Conservation (phyloP, 2,888 invertebrate species). For the Drosophila villosipedis region DNA sequence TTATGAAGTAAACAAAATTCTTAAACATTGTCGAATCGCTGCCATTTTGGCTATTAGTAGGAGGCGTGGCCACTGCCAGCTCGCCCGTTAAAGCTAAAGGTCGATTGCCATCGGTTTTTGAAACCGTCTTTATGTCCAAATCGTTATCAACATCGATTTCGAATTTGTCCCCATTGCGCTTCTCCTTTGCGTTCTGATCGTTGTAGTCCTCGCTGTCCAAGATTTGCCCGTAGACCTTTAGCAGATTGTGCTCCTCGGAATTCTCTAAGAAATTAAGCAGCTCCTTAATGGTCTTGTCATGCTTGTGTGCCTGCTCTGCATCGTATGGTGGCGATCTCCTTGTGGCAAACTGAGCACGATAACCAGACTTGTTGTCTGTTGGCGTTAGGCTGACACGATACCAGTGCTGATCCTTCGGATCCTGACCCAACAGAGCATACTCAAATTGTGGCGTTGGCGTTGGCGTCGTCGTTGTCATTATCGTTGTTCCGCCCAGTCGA, state of each 20-base stretch:
- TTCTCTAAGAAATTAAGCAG: slow-evolving; percentile 59
- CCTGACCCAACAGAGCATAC: slow-evolving; percentile 65
- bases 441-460: slow-evolving; percentile 55
- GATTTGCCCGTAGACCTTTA: slow-evolving; percentile 51
- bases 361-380: slow-evolving; percentile 37
- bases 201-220: slow-evolving; percentile 28
- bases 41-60: slow-evolving; percentile 5
- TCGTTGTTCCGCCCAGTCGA: slow-evolving; percentile 1
- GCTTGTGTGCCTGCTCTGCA: slow-evolving; percentile 56
- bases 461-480: neutral
- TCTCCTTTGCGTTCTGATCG: slow-evolving; percentile 23
- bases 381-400: slow-evolving; percentile 66
- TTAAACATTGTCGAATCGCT: slow-evolving; percentile 21
- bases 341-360: slow-evolving; percentile 58
- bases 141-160: slow-evolving; percentile 17
- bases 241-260: slow-evolving; percentile 58
- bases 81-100: slow-evolving; percentile 41
- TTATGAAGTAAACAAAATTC: slow-evolving; percentile 63
- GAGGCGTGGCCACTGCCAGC: neutral
- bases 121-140: neutral
- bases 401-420: slow-evolving; percentile 69
- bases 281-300: slow-evolving; percentile 60
- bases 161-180: slow-evolving; percentile 21
- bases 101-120: slow-evolving; percentile 9
- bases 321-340: slow-evolving; percentile 62